Conservation (phyloP, 2,797 vertebrate species). For the Hoplostethus atlanticus region DNA sequence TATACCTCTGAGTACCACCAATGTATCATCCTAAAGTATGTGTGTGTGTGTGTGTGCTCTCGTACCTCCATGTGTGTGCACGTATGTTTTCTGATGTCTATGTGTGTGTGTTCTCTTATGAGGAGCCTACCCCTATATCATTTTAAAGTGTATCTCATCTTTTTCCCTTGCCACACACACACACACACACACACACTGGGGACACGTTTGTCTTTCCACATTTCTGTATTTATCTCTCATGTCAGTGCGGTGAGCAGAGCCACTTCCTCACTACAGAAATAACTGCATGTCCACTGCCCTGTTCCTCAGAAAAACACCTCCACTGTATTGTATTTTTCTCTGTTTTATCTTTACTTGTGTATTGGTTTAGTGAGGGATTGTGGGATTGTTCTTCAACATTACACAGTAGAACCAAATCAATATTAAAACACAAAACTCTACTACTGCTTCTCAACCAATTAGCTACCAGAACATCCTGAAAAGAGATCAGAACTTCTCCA, state of each 20-base stretch:
- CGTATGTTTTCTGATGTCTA: conserved; percentile 2
- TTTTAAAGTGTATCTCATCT: background rate
- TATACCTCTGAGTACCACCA: background rate
- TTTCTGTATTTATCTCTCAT: conserved; percentile 3
- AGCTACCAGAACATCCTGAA: too few relatives aligned
- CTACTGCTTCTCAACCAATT: too few relatives aligned
- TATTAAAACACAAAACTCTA: too few relatives aligned
- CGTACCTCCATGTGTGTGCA: background rate
- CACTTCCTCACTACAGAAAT: too few relatives aligned
- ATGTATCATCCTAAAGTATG: background rate
- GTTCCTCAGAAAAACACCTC: too few relatives aligned
- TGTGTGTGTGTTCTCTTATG: background rate
- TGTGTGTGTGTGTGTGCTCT: conserved; percentile 18
- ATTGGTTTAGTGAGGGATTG: too few relatives aligned
- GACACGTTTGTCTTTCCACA: background rate
- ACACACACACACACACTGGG: background rate
- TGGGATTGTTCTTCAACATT: background rate
- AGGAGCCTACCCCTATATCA: background rate
- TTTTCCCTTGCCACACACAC: background rate
- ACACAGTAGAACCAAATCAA: too few relatives aligned
- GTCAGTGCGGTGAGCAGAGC: background rate
- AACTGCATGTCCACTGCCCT: too few relatives aligned
- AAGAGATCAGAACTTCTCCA: too few relatives aligned
- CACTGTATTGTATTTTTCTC: too few relatives aligned
- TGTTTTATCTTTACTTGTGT: too few relatives aligned